Percentiles rank a stretch among this genome's conserved stretches.
Conservation (phyloP, 2,888 invertebrate species). For the Meiosimyza decipiens region DNA sequence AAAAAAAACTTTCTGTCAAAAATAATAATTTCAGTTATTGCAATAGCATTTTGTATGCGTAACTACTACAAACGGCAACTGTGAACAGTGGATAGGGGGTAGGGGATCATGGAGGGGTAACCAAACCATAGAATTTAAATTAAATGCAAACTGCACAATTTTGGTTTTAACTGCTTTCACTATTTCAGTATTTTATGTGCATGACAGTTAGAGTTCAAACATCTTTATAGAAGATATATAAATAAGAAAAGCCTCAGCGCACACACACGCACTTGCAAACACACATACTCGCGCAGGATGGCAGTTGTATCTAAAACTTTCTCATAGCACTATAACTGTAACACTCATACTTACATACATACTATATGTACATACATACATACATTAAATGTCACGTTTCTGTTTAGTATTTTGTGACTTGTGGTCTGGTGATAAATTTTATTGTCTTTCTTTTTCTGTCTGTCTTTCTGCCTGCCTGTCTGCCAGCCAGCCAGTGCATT, state of each 20-base stretch:
- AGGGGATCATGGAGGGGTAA: too few relatives aligned
- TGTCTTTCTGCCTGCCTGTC: background rate
- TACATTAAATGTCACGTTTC: conserved; percentile 53
- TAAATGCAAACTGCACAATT: conserved; percentile 3
- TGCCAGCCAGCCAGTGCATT: background rate
- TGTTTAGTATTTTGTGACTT: conserved; percentile 53
- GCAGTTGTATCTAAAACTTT: too few relatives aligned
- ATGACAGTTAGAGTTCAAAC: conserved; percentile 26
- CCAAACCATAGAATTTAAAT: too few relatives aligned
- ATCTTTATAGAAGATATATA: conserved; percentile 24
- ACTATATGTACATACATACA: conserved; percentile 34
- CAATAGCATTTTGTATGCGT: too few relatives aligned
- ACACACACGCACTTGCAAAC: background rate
- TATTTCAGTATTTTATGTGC: conserved; percentile 10
- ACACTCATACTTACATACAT: background rate
- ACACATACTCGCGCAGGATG: background rate
- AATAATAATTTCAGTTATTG: too few relatives aligned
- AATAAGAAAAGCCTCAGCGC: background rate
- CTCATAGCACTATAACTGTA: background rate
- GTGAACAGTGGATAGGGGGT: too few relatives aligned
- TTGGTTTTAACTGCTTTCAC: background rate
- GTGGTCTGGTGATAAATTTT: conserved; percentile 56
- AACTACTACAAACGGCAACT: too few relatives aligned
- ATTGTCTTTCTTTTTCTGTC: conserved; percentile 48
- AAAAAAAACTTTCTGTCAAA: too few relatives aligned